Evolutionary conservation across 2,113 vertebrate species (phyloP), one percentile per base, ranked within the genome.

Genomic region (Leucopsar rothschildi): DNA sequence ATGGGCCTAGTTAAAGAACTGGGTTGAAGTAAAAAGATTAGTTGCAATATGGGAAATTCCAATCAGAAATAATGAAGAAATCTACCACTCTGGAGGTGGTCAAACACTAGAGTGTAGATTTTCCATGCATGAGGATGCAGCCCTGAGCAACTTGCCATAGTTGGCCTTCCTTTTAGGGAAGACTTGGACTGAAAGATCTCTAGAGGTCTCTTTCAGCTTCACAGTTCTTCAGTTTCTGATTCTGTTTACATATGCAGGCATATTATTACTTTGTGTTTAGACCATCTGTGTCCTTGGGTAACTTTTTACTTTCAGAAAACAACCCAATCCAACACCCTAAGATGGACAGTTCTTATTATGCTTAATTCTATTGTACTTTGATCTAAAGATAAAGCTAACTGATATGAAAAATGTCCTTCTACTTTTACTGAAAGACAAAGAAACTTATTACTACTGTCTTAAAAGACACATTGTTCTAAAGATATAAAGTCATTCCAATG

Each of bases 241-340:
- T 86, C 40, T 73, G 1, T 57, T 65, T 69, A 42, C 1, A 2
- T 37, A 37, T 49, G 15, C 14, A 24, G 11, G 6, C 1, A 4
- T 45, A 49, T 52, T 72, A 22, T 5, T 40, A 9, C 20, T 64
- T 65, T 64, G 9, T 72, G 31, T 61, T 89, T 69, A 45, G 11
- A 22, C 4, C 0, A 1, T 27, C 10, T 53, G 15, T 56, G 25
- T 44, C 40, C 5, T 76, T 69, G 27, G 9, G 6, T 47, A 11
- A 27, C 4, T 17, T 75, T 75, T 64, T 47, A 18, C 61, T 76
- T 45, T 49, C 3, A 10, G 33, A 13, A 65, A 31, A 39, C 8
- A 25, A 10, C 1, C 3, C 12, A 33, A 4, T 13, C 7, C 1
- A 2, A 42, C 40, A 33, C 15, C 5, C 29, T 39, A 29, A 22